Evolutionary conservation across 2,113 vertebrate genomes (phyloP).

Genomic region (Choloepus hoffmanni): DNA sequence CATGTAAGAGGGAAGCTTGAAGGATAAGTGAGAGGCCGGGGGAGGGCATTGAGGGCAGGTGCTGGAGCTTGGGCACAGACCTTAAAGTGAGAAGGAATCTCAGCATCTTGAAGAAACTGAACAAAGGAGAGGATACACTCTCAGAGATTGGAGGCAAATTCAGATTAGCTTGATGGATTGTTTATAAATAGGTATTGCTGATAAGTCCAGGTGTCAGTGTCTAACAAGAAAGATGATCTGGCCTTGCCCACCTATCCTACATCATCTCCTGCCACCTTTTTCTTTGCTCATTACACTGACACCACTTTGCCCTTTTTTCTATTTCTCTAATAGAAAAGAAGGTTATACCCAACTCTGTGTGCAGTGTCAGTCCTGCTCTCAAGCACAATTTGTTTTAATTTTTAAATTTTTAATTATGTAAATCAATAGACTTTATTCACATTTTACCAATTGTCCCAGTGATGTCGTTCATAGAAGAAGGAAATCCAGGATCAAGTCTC

Average conservation of each 20-base stretch:
- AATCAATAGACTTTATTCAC: too few relatives aligned
- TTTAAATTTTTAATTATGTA: too few relatives aligned
- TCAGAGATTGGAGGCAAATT: not conserved
- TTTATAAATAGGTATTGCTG: not conserved
- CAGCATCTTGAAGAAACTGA: not conserved
- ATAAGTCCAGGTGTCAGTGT: not conserved
- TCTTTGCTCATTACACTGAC: not conserved
- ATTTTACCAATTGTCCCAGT: too few relatives aligned
- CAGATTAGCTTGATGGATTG: not conserved
- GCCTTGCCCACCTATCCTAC: not conserved
- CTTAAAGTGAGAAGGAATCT: not conserved
- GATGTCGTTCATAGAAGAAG: too few relatives aligned
- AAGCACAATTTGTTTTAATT: not conserved
- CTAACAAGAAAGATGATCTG: rapidly evolving
- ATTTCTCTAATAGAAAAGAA: not conserved
- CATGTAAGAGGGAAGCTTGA: not conserved
- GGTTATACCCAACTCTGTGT: not conserved
- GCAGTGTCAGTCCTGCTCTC: not conserved
- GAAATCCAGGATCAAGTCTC: not conserved
- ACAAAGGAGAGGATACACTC: not conserved
- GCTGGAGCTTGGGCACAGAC: not conserved
- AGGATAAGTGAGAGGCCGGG: not conserved
- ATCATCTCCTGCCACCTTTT: not conserved
- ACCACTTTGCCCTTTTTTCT: not conserved
- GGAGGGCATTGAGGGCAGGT: not conserved